Conservation (phyloP, 2,113 vertebrate species). For the Nematolebias whitei region DNA sequence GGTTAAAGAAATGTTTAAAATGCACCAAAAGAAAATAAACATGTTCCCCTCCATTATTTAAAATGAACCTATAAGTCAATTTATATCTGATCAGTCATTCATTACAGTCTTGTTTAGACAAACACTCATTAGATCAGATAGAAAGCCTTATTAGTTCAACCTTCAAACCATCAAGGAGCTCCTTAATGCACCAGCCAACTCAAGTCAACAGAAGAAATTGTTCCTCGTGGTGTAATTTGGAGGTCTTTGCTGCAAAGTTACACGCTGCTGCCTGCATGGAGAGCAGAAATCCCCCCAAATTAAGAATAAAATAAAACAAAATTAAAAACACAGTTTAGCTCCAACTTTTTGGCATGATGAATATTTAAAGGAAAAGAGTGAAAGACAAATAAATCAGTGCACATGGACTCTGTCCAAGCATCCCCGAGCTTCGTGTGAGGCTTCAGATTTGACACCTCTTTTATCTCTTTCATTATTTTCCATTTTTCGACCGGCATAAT, state of each 20-base stretch:
- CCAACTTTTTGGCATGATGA: no score
- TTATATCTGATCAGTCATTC: slow-evolving; percentile 1
- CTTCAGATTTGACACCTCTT: slow-evolving; percentile 34
- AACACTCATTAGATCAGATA: slow-evolving; percentile 40
- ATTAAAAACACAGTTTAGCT: background rate
- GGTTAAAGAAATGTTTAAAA: background rate
- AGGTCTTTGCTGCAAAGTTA: slow-evolving; percentile 33
- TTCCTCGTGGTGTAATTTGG: slow-evolving; percentile 6
- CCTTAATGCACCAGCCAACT: slow-evolving; percentile 12
- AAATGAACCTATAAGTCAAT: background rate
- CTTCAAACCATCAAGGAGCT: slow-evolving; percentile 6
- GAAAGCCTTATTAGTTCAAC: slow-evolving; percentile 7
- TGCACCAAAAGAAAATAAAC: background rate
- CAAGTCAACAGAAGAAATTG: slow-evolving; percentile 10
- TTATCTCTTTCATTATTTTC: slow-evolving; percentile 37
- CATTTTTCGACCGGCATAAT: slow-evolving; percentile 8
- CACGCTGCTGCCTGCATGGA: slow-evolving; percentile 20
- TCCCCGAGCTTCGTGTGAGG: slow-evolving; percentile 37
- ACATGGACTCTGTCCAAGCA: background rate
- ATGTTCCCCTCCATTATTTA: no score
- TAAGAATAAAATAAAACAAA: background rate
- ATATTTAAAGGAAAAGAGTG: background rate
- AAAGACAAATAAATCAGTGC: background rate
- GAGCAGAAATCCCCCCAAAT: slow-evolving; percentile 4
- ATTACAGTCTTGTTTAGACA: slow-evolving; percentile 4